Base-by-base conservation (phyloP, 2,888 invertebrate genomes). In the Caenorhabditis sp. region DNA sequence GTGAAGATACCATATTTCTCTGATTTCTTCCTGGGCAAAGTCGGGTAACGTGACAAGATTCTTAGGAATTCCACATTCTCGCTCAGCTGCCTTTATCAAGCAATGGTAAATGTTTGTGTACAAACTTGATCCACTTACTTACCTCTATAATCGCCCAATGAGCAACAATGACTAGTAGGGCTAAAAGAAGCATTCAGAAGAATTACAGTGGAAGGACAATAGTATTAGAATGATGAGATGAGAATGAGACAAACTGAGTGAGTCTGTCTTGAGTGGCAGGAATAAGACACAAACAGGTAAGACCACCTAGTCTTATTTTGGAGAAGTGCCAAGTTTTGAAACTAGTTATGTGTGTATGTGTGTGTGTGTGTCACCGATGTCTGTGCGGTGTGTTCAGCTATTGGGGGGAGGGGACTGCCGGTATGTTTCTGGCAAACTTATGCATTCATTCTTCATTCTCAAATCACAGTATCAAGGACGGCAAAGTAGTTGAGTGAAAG, bases 21-120 rank as follows among this genome's bases (percentile, higher is more conserved):
- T 55, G 15, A 87, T 71, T 52, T 87, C 87, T 59, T 87, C 87
- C 39, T 83, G 84, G 0, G 85, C 87, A 61, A 84, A 87, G 22
- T 81, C 83, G 1, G 87, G 87, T n/a, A 87, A 59, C 1, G 58
- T 27, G 9, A 48, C 32, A 17, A 86, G 39, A 58, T 87, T 85
- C 13, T 66, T 73, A 1, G 87, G 87, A 1, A 85, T 63, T 0
- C 83, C 87, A 56, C 87, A 87, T 32, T 76, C 70, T 55, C 52
- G n/a, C n/a, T 53, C 53, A 9, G 52, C 50, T 17, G 32, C 37
- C 45, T 37, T n/a, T n/a, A n/a, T n/a, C n/a, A n/a, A n/a, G n/a
- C n/a, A n/a, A n/a, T n/a, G n/a, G n/a, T n/a, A n/a, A n/a, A n/a
- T n/a, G n/a, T n/a, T n/a, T n/a, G n/a, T n/a, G n/a, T n/a, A n/a